Evolutionary conservation across 2,888 invertebrate genomes (phyloP).

Genomic region (Rhopalosiphum nymphaeae): DNA sequence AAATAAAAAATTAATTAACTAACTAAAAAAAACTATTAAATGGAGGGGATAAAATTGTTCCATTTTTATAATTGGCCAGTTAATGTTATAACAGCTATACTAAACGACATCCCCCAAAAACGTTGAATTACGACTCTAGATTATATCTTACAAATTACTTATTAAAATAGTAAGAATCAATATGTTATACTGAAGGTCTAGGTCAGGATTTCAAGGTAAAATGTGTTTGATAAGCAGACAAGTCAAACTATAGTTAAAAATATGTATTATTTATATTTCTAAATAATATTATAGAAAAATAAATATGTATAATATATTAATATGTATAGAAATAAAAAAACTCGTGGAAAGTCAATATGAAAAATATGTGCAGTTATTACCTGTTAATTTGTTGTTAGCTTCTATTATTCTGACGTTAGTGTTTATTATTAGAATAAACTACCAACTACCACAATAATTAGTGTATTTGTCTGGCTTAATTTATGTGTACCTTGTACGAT

Average conservation of each 20-base stretch:
- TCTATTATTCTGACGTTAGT: background rate
- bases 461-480: background rate
- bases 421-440: background rate
- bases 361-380: background rate
- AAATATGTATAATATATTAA: background rate
- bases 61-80: background rate
- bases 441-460: background rate
- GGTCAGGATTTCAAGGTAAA: slow-evolving; percentile 43
- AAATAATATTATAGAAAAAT: background rate
- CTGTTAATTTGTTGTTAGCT: background rate
- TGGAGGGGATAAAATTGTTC: background rate
- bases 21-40: background rate
- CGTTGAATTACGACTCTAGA: background rate
- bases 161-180: background rate
- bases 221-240: slow-evolving; percentile 20
- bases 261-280: background rate
- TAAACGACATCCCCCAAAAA: background rate
- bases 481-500: background rate
- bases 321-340: background rate
- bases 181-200: slow-evolving; percentile 43
- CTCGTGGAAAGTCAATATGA: background rate
- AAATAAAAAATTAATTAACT: background rate
- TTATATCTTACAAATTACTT: background rate
- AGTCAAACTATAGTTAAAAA: slow-evolving; percentile 8
- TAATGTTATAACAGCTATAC: background rate